Conservation (phyloP, 2,797 vertebrate species). For the Neopelma chrysocephalum region DNA sequence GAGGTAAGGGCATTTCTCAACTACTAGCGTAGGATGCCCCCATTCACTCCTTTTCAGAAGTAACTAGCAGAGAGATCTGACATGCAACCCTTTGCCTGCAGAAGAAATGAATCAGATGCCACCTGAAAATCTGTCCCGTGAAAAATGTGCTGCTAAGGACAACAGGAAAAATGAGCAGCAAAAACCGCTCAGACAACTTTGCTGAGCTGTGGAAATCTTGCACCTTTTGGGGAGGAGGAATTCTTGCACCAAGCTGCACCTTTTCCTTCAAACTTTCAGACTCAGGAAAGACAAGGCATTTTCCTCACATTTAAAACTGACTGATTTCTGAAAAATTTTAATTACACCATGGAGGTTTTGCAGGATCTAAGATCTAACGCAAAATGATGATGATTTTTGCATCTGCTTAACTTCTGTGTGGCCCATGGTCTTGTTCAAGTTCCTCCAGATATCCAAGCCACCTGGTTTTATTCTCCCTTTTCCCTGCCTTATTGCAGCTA, state of each 20-base stretch:
- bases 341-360: not conserved
- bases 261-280: not conserved
- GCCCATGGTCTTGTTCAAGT: not conserved
- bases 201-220: not conserved
- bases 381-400: not conserved
- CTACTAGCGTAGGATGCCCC: not conserved
- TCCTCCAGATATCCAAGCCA: not conserved
- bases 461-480: not conserved
- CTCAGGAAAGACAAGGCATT: not conserved
- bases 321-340: not conserved
- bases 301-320: not conserved
- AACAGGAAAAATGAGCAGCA: not conserved
- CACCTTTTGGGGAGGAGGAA: not conserved
- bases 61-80: not conserved
- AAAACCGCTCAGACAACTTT: not conserved
- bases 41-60: not conserved
- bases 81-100: not conserved
- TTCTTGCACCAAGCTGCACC: not conserved
- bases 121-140: not conserved
- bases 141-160: not conserved
- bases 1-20: not conserved
- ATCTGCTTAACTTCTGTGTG: not conserved
- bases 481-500: not conserved
- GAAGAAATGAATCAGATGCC: not conserved
- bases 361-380: not conserved